Evolutionary conservation across 2,113 vertebrate species (phyloP).

Genomic region (Solenodon paradoxus): DNA sequence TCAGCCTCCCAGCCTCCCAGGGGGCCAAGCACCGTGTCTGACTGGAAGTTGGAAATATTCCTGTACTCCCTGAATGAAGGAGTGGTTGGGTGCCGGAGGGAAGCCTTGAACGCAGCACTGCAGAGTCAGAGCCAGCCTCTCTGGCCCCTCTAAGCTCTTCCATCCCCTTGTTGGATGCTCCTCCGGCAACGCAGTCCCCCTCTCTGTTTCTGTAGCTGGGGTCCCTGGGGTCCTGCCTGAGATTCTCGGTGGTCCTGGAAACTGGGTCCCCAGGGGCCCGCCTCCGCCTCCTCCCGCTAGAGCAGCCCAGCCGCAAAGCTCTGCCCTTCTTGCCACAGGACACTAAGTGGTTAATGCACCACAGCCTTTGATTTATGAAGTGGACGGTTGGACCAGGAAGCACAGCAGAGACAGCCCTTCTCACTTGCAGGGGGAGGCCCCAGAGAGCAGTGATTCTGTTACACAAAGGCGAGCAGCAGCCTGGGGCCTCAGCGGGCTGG

Average conservation of each 20-base stretch:
- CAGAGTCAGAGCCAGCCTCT: neutral
- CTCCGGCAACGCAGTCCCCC: no score
- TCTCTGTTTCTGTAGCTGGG: neutral
- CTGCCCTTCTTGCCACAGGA: conserved; percentile 51
- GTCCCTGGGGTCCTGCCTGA: no score
- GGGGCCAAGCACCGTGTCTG: neutral
- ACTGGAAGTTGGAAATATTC: no score
- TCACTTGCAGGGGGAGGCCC: conserved; percentile 82
- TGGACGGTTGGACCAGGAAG: conserved; percentile 86
- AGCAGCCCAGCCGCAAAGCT: neutral
- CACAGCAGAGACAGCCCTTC: conserved; percentile 84
- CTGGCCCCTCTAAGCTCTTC: neutral
- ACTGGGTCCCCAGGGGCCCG: no score
- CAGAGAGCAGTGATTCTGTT: conserved; percentile 86
- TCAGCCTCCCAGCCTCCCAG: no score
- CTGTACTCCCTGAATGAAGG: no score
- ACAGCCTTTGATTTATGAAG: conserved; percentile 87
- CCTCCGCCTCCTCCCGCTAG: fast-evolving
- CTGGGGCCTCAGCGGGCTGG: conserved; percentile 86
- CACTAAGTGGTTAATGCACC: conserved; percentile 80
- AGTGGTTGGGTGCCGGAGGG: no score
- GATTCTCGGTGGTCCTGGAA: no score
- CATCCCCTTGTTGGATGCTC: neutral
- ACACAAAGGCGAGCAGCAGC: conserved; percentile 85
- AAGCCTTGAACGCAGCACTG: no score